These are phyloP conservation scores for Thymelicus sylvestris DNA, from an alignment of 2,888 invertebrate genomes.

Conservation along the genomic window DNA sequence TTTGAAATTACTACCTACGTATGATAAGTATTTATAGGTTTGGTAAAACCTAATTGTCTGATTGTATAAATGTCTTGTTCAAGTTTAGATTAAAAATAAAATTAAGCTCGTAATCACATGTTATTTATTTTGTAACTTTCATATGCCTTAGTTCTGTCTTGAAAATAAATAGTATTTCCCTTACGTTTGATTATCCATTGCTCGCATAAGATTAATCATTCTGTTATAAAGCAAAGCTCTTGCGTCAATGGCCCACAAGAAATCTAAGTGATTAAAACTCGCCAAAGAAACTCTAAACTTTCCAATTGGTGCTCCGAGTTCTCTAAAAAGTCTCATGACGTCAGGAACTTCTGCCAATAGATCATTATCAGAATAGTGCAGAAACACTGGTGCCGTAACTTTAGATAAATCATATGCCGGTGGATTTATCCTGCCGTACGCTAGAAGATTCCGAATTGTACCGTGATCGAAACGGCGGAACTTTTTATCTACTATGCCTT, in stretches of 20 bases:
- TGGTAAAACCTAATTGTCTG: too few relatives aligned
- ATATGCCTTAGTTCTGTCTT: too few relatives aligned
- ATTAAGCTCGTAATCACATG: too few relatives aligned
- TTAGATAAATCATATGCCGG: constrained; percentile 85
- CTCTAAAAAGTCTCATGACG: constrained; percentile 79
- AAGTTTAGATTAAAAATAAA: too few relatives aligned
- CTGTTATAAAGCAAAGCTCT: constrained; percentile 84
- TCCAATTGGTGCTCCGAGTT: constrained; percentile 78
- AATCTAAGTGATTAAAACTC: constrained; percentile 89
- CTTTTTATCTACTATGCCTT: constrained; percentile 81
- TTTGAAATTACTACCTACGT: too few relatives aligned
- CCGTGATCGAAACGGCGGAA: constrained; percentile 86
- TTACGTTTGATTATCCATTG: constrained; percentile 52
- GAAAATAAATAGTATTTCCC: too few relatives aligned
- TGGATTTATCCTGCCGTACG: constrained; percentile 81
- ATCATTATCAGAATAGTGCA: constrained; percentile 88
- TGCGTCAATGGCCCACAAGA: constrained; percentile 87
- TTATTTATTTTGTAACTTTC: too few relatives aligned
- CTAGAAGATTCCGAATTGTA: constrained; percentile 72
- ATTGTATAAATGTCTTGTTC: too few relatives aligned
- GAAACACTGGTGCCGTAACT: constrained; percentile 85
- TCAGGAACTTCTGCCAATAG: constrained; percentile 85
- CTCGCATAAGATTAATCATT: constrained; percentile 79
- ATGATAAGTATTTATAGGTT: too few relatives aligned
- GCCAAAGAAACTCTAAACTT: constrained; percentile 82